phyloP scores from a whole-genome alignment of 1,140 invertebrate genomes.

The Steinernema feltiae region DNA sequence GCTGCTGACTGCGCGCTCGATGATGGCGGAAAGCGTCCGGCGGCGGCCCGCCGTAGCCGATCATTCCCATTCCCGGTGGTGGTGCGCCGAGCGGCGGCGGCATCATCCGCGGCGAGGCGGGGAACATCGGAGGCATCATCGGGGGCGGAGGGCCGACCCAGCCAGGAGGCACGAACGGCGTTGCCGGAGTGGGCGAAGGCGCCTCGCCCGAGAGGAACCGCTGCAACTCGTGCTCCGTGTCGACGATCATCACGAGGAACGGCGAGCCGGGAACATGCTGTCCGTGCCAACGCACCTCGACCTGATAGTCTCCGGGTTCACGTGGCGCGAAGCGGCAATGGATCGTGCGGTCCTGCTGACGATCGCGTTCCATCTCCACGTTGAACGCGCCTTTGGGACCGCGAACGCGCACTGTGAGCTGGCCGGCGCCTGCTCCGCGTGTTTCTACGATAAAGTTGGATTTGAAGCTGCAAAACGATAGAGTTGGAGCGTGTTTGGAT shows the following conservation, averaged over 20 bases:
- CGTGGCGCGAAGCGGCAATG: conserved; percentile 92
- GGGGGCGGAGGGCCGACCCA: conserved; percentile 45
- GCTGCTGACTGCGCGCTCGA: neutral
- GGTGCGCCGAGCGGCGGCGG: conserved; percentile 25
- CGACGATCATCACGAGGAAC: conserved; percentile 97
- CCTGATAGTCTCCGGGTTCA: conserved; percentile 93
- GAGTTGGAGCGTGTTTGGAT: neutral
- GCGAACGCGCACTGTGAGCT: conserved; percentile 86
- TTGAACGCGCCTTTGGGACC: conserved; percentile 96
- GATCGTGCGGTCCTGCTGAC: conserved; percentile 93
- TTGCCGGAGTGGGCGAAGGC: conserved; percentile 48
- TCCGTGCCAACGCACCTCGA: conserved; percentile 96
- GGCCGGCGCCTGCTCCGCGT: conserved; percentile 88
- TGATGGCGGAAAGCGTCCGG: conserved; percentile 3
- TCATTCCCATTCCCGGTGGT: conserved; percentile 21
- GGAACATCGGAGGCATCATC: conserved; percentile 25
- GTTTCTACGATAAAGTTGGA: conserved; percentile 89
- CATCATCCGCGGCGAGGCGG: neutral
- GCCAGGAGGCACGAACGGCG: conserved; percentile 48
- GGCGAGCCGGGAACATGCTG: conserved; percentile 89
- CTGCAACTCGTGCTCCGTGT: conserved; percentile 85
- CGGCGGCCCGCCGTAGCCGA: conserved; percentile 19
- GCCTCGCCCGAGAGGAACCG: conserved; percentile 51
- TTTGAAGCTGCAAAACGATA: conserved; percentile 48
- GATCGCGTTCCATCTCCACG: conserved; percentile 99